Base-by-base conservation (phyloP, 2,888 invertebrate genomes). In the Julus scanicus region DNA sequence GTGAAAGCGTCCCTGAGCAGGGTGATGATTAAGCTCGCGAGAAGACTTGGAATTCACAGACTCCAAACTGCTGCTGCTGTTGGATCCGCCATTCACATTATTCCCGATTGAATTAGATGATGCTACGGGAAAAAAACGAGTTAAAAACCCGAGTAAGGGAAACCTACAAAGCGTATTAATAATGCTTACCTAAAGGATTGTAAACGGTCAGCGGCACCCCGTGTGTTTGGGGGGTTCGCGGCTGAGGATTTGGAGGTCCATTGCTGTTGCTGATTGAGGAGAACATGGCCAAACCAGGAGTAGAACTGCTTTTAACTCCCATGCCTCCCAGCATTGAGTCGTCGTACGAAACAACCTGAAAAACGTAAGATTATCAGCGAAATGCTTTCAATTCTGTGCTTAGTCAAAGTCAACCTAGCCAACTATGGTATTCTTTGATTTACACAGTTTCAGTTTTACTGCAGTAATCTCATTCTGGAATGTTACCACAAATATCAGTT, bases 51-150 rank as follows among this genome's bases (percentile, higher is more conserved):
- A 95, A 90, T 95, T 95, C 86, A 97, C 95, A 0, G 97, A 97
- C 93, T 97, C 97, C 90, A 97, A 96, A 93, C 97, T 97, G 92
- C 96, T 96, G 29, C 95, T 95, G 89, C 94, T 94, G 90, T 91
- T 89, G 5, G 86, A 87, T 4, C 88, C 86, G 9, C 89, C 89
- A 29, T 88, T 84, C 29, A 88, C 88, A 37, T 88, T 88, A 37
- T 88, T 88, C 20, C 87, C 71, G 2, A 15, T 80, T 5, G 29
- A 15, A 37, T 80, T 80, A 29, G 80, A 37, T 4, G 80, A 37
- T 1, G 4, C 80, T 80, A 15, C 80, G 37, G 6, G 37, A 71
- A 4, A 29, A 17, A 2, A 20, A 71, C 0, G 5, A 6, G 20
- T 8, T 8, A 17, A 8, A 44, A 44, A 44, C 44, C 44, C 44